Base-by-base conservation (phyloP, 2,888 invertebrate species). In the Meteorus colon region DNA sequence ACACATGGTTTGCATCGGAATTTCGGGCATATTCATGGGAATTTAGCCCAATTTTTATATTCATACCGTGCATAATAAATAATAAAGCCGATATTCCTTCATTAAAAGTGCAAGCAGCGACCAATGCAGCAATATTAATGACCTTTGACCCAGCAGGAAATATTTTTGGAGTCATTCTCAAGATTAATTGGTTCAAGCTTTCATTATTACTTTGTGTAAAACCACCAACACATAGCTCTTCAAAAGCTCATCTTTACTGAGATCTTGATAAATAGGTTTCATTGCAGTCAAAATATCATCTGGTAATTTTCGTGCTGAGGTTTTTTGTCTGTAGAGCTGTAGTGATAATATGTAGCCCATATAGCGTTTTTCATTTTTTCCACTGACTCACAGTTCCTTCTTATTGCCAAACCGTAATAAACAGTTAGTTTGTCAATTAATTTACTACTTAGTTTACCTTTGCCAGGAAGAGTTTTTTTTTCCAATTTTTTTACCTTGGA, bases 91-190 rank as follows among this genome's bases (percentile, higher is more conserved):
- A 37, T 51, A 67, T 77, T 24, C 85, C 84, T 81, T 85, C 82
- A 78, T 84, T 84, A 71, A 84, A 83, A 19, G 77, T 80, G 65
- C 82, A 70, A 73, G 80, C 81, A 79, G 83, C 81, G 16, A 82
- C 70, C 19, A 77, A 78, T 74, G 80, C 81, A 73, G 78, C 79
- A 77, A 77, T 78, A 63, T 78, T 73, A 19, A 79, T 79, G 12
- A 79, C 70, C n/a, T 37, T 75, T 34, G 76, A 27, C 63, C 70
- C 73, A 41, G 69, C 77, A 76, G 74, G 77, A 34, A 76, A 24
- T n/a, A 55, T 45, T 73, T 78, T 81, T 65, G 78, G 74, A 68
- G 67, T 29, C 8, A 79, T 78, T 78, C 78, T 77, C 77, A 76
- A 79, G 51, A 78, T 76, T 19, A 76, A 73, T 31, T 78, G 78